Base-by-base conservation (phyloP, 2,797 vertebrate species). In the Falco berigora region DNA sequence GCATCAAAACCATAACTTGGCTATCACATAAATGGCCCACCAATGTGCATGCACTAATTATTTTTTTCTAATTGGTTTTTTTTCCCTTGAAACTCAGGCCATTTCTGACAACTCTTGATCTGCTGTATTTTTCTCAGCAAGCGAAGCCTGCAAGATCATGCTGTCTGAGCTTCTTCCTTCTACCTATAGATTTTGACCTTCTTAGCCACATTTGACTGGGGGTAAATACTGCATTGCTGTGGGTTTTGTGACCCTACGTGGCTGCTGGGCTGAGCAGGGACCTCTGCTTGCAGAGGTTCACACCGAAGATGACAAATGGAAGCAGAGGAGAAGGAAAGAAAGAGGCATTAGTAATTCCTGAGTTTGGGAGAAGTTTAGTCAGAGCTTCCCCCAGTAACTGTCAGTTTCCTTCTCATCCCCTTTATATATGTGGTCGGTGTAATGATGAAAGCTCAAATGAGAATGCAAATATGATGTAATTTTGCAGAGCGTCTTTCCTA, bases 391-490 rank as follows among this genome's bases (percentile, higher is more conserved):
- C 6, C 1, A 1, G 42, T 79, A 46, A 49, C 67, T 91, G 34
- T 73, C 67, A 47, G 58, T 52, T 90, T 59, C 21, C 14, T 87
- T 90, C 74, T 87, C 42, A 21, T 38, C 30, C n/a, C 6, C 9
- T 87, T 82, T 52, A 38, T 77, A 9, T 68, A 74, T 82, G 44
- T 81, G 23, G n/a, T 72, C 4, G 2, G 20, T 73, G 20, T 69
- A 66, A 69, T 36, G 64, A 30, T 32, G 44, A 82, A 96, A 87
- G 49, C 50, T 89, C 32, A 71, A 32, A 68, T 64, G 30, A 62
- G 38, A 86, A 74, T 74, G 77, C 80, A 95, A 86, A 94, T 83
- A 56, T 25, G 22, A 77, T 36, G 71, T 92, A 74, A 79, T 94
- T 88, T 92, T 80, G 73, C 28, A 78, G 34, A 78, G 58, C 62